Percentiles rank a stretch among this genome's conserved stretches.
Evolutionary conservation across 2,113 vertebrate genomes (phyloP).

Genomic region (Pyxicephalus adspersus): DNA sequence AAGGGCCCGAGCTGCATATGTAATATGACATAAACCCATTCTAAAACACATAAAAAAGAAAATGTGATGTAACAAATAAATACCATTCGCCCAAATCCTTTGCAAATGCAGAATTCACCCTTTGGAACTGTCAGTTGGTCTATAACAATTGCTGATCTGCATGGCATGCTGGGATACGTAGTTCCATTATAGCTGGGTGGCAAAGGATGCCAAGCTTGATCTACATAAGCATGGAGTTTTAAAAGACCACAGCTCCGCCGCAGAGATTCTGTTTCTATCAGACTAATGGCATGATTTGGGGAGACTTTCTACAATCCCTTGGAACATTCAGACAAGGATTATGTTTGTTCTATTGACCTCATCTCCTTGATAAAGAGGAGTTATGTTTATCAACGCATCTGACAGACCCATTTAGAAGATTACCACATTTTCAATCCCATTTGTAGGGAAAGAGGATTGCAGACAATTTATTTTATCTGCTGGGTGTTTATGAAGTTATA

Average conservation of each 20-base stretch:
- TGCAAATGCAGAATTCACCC: neutral
- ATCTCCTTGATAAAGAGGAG: constrained; percentile 71
- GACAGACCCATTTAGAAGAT: constrained; percentile 75
- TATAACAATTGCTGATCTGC: too few relatives aligned
- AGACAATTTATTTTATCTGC: constrained; percentile 62
- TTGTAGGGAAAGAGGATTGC: constrained; percentile 79
- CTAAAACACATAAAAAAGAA: too few relatives aligned
- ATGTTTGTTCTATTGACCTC: constrained; percentile 65
- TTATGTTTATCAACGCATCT: constrained; percentile 69
- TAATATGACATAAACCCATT: too few relatives aligned
- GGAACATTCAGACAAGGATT: constrained; percentile 71
- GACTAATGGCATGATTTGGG: constrained; percentile 70
- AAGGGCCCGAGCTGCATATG: too few relatives aligned
- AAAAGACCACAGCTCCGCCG: constrained; percentile 30
- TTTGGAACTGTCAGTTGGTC: neutral
- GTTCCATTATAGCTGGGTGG: constrained; percentile 10
- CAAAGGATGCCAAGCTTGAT: neutral
- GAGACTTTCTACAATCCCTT: constrained; percentile 60
- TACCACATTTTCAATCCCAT: constrained; percentile 76
- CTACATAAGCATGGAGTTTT: constrained; percentile 23
- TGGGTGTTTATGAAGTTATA: constrained; percentile 62
- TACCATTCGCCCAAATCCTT: too few relatives aligned
- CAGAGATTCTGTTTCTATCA: constrained; percentile 66
- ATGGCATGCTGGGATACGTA: neutral
- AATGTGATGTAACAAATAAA: too few relatives aligned